Conservation (phyloP, 1,140 invertebrate species). For the Acyrthosiphon pisum region DNA sequence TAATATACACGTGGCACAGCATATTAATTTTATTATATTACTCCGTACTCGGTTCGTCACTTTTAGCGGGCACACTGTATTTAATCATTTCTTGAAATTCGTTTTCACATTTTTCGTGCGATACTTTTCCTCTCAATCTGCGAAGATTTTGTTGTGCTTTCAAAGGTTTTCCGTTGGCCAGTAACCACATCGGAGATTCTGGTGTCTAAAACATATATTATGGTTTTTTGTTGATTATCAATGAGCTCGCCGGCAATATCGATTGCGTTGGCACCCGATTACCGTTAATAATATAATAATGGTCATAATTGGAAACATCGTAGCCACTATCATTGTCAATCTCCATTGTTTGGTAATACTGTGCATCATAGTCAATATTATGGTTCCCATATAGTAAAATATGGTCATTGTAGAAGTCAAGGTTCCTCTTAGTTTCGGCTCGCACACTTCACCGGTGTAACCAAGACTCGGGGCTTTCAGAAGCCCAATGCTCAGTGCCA, state of each 20-base stretch:
- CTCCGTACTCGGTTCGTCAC: background rate
- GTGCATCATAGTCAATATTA: background rate
- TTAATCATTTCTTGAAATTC: constrained; percentile 62
- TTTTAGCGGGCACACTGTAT: background rate
- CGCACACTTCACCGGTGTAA: constrained; percentile 67
- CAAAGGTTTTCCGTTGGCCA: constrained; percentile 65
- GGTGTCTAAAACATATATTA: constrained; percentile 63
- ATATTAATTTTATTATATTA: background rate
- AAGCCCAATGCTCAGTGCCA: constrained; percentile 64
- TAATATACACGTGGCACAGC: too few relatives aligned
- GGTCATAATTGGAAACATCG: constrained; percentile 52
- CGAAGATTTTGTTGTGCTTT: constrained; percentile 65
- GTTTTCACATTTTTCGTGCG: constrained; percentile 63
- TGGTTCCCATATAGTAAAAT: constrained; percentile 30
- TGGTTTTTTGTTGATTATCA: background rate
- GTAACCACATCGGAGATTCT: constrained; percentile 72
- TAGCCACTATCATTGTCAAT: constrained; percentile 41
- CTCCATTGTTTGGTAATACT: constrained; percentile 47
- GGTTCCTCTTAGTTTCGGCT: constrained; percentile 58
- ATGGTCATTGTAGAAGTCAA: constrained; percentile 10
- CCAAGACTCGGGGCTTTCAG: constrained; percentile 65
- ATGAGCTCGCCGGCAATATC: background rate
- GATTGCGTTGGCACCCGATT: background rate
- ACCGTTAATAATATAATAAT: constrained; percentile 52
- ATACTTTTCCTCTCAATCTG: constrained; percentile 65